Percentiles rank a stretch among this genome's conserved stretches.
phyloP scores from a whole-genome alignment of 2,797 vertebrate genomes.

The Gambusia yucatana region DNA sequence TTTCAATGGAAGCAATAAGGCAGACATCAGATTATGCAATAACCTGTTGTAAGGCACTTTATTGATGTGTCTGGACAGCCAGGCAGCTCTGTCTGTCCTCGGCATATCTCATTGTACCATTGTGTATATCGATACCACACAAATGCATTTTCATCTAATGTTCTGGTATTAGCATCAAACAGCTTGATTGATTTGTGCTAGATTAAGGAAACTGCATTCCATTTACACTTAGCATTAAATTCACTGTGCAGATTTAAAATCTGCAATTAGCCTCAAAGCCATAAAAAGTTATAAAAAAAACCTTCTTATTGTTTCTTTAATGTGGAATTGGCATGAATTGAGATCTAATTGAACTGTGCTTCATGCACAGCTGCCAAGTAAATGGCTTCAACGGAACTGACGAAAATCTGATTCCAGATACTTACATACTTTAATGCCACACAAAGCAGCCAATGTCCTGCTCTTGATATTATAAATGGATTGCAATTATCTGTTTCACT shows the following conservation, averaged over 20 bases:
- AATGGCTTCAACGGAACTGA: background rate
- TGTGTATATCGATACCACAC: slow-evolving; percentile 48
- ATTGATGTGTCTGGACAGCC: slow-evolving; percentile 61
- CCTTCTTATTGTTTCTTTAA: slow-evolving; percentile 4
- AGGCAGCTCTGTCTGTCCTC: slow-evolving; percentile 54
- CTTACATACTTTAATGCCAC: background rate
- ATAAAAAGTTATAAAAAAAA: background rate
- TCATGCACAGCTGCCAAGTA: background rate
- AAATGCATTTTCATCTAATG: slow-evolving; percentile 50
- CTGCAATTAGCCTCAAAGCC: background rate
- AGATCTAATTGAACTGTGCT: background rate
- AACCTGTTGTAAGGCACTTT: slow-evolving; percentile 74
- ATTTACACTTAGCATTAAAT: slow-evolving; percentile 39
- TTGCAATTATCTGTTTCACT: background rate
- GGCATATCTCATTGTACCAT: slow-evolving; percentile 48
- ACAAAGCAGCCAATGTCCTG: background rate
- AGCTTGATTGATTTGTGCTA: slow-evolving; percentile 26
- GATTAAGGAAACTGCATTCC: slow-evolving; percentile 35
- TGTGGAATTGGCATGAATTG: background rate
- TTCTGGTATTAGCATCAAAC: slow-evolving; percentile 34
- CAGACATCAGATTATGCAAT: slow-evolving; percentile 73
- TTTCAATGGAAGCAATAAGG: slow-evolving; percentile 76
- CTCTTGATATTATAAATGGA: background rate
- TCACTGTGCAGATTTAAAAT: slow-evolving; percentile 14
- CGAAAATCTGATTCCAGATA: background rate